Percentiles rank a stretch among this genome's conserved stretches.
Evolutionary conservation across 2,113 vertebrate species (phyloP).

Genomic region (Heliornis fulica): DNA sequence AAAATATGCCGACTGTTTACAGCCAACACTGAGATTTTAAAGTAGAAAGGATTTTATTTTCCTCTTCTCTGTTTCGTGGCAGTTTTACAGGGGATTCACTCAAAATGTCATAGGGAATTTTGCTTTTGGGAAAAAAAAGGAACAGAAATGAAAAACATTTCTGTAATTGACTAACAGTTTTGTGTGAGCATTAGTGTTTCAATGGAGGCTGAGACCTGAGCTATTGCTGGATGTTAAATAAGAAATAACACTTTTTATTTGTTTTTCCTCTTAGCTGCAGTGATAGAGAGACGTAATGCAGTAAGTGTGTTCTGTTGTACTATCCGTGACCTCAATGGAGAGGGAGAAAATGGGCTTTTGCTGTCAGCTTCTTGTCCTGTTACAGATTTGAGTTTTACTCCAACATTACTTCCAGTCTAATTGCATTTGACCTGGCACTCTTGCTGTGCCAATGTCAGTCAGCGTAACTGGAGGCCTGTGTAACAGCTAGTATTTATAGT

Average conservation of each 20-base stretch:
- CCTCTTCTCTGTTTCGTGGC: background rate
- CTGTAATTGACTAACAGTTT: background rate
- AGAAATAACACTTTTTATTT: slow-evolving; percentile 26
- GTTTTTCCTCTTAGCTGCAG: background rate
- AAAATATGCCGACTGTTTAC: background rate
- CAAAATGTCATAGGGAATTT: background rate
- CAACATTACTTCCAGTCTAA: slow-evolving; percentile 65
- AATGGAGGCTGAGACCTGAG: background rate
- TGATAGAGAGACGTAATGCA: background rate
- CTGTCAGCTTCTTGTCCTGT: slow-evolving; percentile 58
- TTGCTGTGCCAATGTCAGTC: slow-evolving; percentile 2
- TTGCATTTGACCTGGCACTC: slow-evolving; percentile 27
- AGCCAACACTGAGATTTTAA: background rate
- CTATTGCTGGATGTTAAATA: slow-evolving; percentile 21
- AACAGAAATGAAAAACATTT: background rate
- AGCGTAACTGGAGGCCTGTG: background rate
- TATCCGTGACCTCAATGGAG: background rate
- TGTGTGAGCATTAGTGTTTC: background rate
- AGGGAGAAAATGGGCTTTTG: slow-evolving; percentile 58
- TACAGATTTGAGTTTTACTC: slow-evolving; percentile 53
- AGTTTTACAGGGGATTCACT: background rate
- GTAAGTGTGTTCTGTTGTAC: slow-evolving; percentile 40
- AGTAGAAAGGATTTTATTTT: background rate
- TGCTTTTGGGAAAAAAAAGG: background rate
- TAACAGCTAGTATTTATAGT: slow-evolving; percentile 21